Percentiles rank a stretch among this genome's conserved stretches.
phyloP scores from a whole-genome alignment of 2,113 vertebrate species.

The cat (Felis catus) region DNA sequence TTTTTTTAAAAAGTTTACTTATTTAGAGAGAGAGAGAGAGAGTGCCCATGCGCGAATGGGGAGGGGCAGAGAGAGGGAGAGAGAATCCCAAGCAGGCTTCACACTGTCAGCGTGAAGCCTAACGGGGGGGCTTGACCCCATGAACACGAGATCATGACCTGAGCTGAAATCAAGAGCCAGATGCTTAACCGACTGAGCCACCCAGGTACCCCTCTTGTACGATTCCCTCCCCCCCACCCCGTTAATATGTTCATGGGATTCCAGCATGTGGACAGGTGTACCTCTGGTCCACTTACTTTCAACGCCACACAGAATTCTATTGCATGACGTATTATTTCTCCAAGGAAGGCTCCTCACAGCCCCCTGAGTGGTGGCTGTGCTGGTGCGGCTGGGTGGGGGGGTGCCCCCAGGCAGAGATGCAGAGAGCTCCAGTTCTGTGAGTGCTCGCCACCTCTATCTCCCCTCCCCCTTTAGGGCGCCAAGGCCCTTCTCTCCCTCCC shows the following conservation, averaged over 20 bases:
- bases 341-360: not conserved
- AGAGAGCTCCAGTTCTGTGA: not conserved
- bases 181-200: no score
- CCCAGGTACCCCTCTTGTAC: not conserved
- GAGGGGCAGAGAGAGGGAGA: no score
- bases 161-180: no score
- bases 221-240: not conserved
- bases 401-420: no score
- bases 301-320: not conserved
- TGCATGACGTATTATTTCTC: not conserved
- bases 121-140: no score
- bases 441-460: not conserved
- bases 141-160: no score
- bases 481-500: not conserved
- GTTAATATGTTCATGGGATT: not conserved
- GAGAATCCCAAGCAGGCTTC: no score
- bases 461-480: not conserved
- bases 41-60: no score
- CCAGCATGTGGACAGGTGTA: not conserved
- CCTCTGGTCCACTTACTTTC: conserved; percentile 22
- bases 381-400: not conserved
- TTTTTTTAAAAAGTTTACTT: not conserved
- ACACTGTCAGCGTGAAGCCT: no score
- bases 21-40: no score
- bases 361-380: not conserved